Base-by-base conservation (phyloP, 2,888 invertebrate genomes). In the Tillus elongatus region DNA sequence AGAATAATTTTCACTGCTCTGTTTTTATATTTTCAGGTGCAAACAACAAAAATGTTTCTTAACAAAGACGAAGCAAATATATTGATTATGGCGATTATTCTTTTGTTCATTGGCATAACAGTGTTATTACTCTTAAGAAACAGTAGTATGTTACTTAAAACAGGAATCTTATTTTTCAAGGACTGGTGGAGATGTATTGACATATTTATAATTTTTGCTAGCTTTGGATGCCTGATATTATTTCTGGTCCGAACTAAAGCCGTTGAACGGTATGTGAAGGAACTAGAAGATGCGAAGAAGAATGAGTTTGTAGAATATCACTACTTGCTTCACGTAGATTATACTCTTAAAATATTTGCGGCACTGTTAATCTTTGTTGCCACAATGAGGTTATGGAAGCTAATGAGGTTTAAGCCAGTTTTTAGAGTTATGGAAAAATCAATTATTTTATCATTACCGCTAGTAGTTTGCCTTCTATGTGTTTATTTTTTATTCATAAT, bases 371-470 rank as follows among this genome's bases (percentile, higher is more conserved):
- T 50, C 6, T 43, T 44, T 10, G 28, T 50, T 12, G 44, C 50
- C 2, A 46, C 45, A 2, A 15, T 49, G 2, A 37, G 50, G 13
- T 27, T 47, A 8, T 52, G 51, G 50, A 47, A 43, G 31, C 33
- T 50, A 12, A 39, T 50, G 11, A 28, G 50, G 30, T 51, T 50
- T 34, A 38, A 39, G 3, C 31, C 38, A 13, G 43, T 47, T 26
- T 51, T 51, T 38, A 35, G 32, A 36, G 36, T 51, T 26, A 43
- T 46, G 33, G 51, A 50, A 43, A 29, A 34, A n/a, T 47, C 50
- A 2, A 13, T 51, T 4, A 4, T 36, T 4, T 19, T 36, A 8
- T 39, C 44, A 8, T 13, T 32, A 4, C 26, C 4, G 14, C 37
- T 37, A 12, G 19, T 50, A 10, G 10, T 37, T 3, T 45, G 38